These are phyloP conservation scores for Arctocebus calabarensis DNA, from an alignment of 2,797 vertebrate genomes.

Conservation along the genomic window DNA sequence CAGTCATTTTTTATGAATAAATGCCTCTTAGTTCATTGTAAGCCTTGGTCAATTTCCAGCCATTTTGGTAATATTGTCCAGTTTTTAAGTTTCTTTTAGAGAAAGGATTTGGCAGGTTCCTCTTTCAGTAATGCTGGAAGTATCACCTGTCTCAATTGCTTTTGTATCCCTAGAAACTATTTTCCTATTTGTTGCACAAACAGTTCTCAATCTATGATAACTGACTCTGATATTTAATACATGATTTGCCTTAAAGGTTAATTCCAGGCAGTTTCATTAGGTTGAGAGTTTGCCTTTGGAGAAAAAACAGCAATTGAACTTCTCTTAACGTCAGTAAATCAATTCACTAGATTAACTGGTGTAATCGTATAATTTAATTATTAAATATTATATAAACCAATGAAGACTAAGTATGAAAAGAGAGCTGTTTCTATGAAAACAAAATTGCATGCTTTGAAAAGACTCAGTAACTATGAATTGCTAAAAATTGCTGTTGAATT, in stretches of 20 bases:
- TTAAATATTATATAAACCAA: slow-evolving; percentile 41
- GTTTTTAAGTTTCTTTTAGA: slow-evolving; percentile 26
- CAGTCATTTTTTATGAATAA: background rate
- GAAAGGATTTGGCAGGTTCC: slow-evolving; percentile 4
- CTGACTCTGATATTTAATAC: slow-evolving; percentile 40
- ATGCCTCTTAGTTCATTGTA: background rate
- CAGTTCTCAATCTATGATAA: background rate
- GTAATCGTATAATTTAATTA: slow-evolving; percentile 55
- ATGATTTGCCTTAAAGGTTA: slow-evolving; percentile 8
- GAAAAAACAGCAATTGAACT: background rate
- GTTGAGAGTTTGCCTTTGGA: slow-evolving; percentile 11
- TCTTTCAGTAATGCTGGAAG: background rate
- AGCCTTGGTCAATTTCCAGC: background rate
- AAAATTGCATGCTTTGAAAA: slow-evolving; percentile 58
- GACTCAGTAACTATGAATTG: slow-evolving; percentile 46
- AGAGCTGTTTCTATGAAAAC: slow-evolving; percentile 46
- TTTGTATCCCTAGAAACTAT: background rate
- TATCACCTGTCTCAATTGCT: background rate
- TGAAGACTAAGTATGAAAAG: slow-evolving; percentile 14
- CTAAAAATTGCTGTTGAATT: slow-evolving; percentile 56
- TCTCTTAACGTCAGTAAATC: slow-evolving; percentile 27
- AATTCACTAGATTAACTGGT: slow-evolving; percentile 36
- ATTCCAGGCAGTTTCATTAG: slow-evolving; percentile 27
- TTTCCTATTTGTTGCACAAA: slow-evolving; percentile 36
- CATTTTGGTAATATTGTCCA: background rate